A percentile compares a stretch with the other conserved stretches of the same genome.
Evolutionary conservation across 2,797 vertebrate genomes (phyloP).

Genomic region (Notoglanidium macrostoma): DNA sequence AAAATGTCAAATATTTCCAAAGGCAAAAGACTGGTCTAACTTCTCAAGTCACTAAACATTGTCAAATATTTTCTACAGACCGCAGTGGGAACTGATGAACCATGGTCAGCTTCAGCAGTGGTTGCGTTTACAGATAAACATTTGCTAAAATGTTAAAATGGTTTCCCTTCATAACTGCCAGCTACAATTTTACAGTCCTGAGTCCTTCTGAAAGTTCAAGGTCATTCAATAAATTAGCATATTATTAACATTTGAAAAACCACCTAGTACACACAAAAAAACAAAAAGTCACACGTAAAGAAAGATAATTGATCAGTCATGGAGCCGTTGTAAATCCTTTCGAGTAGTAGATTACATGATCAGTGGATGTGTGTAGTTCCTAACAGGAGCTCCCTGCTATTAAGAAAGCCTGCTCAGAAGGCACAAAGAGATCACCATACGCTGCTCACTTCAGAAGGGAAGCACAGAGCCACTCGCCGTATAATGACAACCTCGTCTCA

Average conservation of each 20-base stretch:
- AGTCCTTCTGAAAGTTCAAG: constrained; percentile 35
- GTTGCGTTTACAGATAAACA: not conserved
- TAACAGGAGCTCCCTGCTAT: constrained; percentile 52
- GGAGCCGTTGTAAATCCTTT: constrained; percentile 1
- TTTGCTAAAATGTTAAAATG: not conserved
- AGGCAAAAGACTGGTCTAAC: not conserved
- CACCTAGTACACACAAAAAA: constrained; percentile 16
- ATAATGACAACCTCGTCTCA: not conserved
- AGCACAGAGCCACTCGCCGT: constrained; percentile 32
- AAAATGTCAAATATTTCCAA: not conserved
- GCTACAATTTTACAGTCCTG: constrained; percentile 18
- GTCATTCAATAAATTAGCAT: constrained; percentile 35
- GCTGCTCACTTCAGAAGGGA: constrained; percentile 49
- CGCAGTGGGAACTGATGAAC: not conserved
- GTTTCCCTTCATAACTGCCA: constrained; percentile 36
- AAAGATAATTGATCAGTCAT: not conserved
- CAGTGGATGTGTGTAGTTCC: not conserved
- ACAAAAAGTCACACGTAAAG: constrained; percentile 11
- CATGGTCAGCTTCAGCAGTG: not conserved
- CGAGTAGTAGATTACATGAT: not conserved
- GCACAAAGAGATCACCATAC: constrained; percentile 68
- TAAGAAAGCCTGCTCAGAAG: constrained; percentile 62
- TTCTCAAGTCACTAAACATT: not conserved
- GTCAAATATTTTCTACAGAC: not conserved
- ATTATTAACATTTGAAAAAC: not conserved